Evolutionary conservation across 2,797 vertebrate species (phyloP), one percentile per base, ranked within the genome.

Genomic region (Enteromius anoplus): DNA sequence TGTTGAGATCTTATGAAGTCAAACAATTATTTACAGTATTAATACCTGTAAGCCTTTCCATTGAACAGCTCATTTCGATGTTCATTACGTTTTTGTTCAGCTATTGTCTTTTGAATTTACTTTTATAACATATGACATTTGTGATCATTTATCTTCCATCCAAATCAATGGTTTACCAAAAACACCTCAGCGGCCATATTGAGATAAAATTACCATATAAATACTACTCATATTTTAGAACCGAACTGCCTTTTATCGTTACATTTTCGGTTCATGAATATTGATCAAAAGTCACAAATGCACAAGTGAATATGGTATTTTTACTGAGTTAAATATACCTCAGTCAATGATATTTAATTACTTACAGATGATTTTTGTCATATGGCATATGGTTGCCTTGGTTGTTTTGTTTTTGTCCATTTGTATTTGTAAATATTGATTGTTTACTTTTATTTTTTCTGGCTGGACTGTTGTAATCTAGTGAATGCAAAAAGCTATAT

Each of bases 21-120:
- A 58, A 68, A 70, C 53, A 42, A 32, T 76, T 85, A 88, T 34
- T 73, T 37, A 37, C 11, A 15, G 29, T 55, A 55, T 37, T 6
- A 37, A 75, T 2, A n/a, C 10, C 14, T 12, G n/a, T 55, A 29
- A 2, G 29, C n/a, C 37, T 55, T 73, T 7, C n/a, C n/a, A 21
- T 1, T 73, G 29, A 11, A 34, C 34, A 29, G 10, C 8, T 21
- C 1, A n/a, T n/a, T n/a, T n/a, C n/a, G n/a, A n/a, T n/a, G n/a
- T 10, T 42, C 37, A 37, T 37, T 37, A 6, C 1, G 7, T 37
- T 37, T 37, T 37, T 40, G 37, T 40, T 40, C 37, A 40, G 37
- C 8, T 40, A 40, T 40, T 40, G 37, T 40, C 37, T 40, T 40
- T 40, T 9, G 37, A 40, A 40, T 40, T 40, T 40, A 40, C 8